Evolutionary conservation across 2,888 invertebrate species (phyloP), one percentile per base, ranked within the genome.

Genomic region (Drosophila incognita): DNA sequence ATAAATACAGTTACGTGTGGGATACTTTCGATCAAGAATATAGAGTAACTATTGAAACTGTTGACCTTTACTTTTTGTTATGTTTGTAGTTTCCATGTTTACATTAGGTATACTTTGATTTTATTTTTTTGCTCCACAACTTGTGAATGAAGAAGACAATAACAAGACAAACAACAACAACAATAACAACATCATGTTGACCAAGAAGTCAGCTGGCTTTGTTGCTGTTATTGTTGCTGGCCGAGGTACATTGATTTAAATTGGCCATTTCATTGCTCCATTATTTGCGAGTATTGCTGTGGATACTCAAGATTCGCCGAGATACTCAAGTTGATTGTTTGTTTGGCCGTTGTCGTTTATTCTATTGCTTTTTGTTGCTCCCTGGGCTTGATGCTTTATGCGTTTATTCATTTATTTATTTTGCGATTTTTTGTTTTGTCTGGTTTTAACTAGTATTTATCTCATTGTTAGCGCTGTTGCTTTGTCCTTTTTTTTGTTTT

Each of bases 201-300:
- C 33, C 38, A 68, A 56, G 38, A 73, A 64, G 78, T 64, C 64
- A 73, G 67, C 73, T 59, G 64, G 68, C 52, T 53, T 66, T 76
- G 80, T 58, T 76, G 76, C 46, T 52, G 54, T 69, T 82, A 54
- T 79, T 63, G 69, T 48, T 35, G 58, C 48, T 52, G 65, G 49
- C 33, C 24, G n/a, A 48, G 61, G 56, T 70, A 76, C 71, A 81
- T 81, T 81, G 81, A 81, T 81, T 81, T 81, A 85, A 81, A 81
- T 85, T 81, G 81, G 83, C 76, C 83, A 82, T 81, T 81, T 81
- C 83, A 85, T 81, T 76, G 81, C 81, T 82, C 79, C 82, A 81
- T 81, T 79, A 79, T 82, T 85, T 75, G 71, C 51, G 56, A 11
- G 64, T 54, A 46, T 15, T 24, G 21, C 46, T 15, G 46, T 24